phyloP scores from a whole-genome alignment of 2,113 vertebrate genomes.

The Phodopus roborovskii region DNA sequence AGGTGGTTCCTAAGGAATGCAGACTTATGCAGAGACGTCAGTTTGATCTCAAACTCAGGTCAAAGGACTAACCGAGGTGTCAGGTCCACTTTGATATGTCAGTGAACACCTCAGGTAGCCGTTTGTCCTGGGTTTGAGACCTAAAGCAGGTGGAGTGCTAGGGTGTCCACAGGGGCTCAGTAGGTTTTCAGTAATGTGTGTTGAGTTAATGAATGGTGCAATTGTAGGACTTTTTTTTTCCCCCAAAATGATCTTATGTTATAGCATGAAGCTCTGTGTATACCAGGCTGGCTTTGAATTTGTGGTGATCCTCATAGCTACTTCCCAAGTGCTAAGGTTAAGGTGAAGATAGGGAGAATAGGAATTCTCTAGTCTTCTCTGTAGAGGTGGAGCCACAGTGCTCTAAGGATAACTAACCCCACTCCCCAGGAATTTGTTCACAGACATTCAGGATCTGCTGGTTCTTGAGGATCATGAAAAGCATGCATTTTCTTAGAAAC shows the following conservation, averaged over 20 bases:
- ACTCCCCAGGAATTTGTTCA: neutral
- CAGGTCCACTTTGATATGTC: neutral
- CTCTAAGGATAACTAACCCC: neutral
- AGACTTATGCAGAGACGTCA: neutral
- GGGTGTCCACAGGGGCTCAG: neutral
- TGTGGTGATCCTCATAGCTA: neutral
- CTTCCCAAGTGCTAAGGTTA: neutral
- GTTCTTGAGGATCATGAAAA: neutral
- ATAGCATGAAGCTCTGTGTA: neutral
- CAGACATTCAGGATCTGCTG: neutral
- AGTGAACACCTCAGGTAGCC: neutral
- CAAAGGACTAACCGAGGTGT: neutral
- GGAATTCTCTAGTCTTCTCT: neutral
- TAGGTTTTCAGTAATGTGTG: neutral
- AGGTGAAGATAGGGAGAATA: neutral
- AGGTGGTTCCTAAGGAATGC: neutral
- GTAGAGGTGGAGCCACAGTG: neutral
- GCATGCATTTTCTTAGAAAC: neutral
- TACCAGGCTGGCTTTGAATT: neutral
- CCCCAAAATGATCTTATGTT: too few relatives aligned
- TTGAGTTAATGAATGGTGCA: constrained; percentile 7
- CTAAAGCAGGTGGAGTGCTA: neutral
- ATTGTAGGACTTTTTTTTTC: neutral
- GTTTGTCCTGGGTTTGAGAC: neutral
- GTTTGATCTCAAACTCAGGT: neutral